Evolutionary conservation across 2,888 invertebrate species (phyloP), one percentile per base, ranked within the genome.

Genomic region (Ceraclea dissimilis): DNA sequence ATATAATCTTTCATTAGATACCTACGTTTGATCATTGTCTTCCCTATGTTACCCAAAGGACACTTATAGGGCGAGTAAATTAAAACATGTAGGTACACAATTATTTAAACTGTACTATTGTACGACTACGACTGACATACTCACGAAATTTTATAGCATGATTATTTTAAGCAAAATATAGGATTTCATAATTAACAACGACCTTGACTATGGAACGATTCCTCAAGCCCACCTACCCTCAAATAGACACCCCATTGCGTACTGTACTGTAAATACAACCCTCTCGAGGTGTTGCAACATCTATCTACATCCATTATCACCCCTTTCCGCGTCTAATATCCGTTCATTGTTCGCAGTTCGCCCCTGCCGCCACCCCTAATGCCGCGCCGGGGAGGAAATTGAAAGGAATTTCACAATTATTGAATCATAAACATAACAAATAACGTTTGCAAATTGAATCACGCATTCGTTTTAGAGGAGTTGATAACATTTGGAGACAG

Each of bases 301-400:
- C 56, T 51, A 56, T 56, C 47, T 10, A 19, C 47, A 47, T 47
- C 56, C 56, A 56, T 56, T 56, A 54, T 46, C 57, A 49, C 53
- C 58, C 60, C 52, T 49, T 46, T 47, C 39, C 51, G 54, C 49
- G 52, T 49, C 59, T 61, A 59, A 61, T 61, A 59, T 61, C 61
- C 61, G 52, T 34, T 61, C 49, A 61, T 61, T 61, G 61, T 61
- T 61, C 59, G 53, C 58, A 20, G n/a, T 16, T 16, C 39, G 13
- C 39, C 39, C 39, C 31, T 31, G n/a, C n/a, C 26, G 26, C 10
- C 26, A 26, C 4, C 26, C 26, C 26, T 26, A 47, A 31, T 8
- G 52, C 31, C 2, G 48, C 6, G 19, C 39, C 33, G 20, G 55
- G 18, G 46, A 26, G 51, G 51, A 44, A 44, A 43, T 54, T 39